Evolutionary conservation across 2,113 vertebrate genomes (phyloP).

Genomic region (Cyanistes caeruleus): DNA sequence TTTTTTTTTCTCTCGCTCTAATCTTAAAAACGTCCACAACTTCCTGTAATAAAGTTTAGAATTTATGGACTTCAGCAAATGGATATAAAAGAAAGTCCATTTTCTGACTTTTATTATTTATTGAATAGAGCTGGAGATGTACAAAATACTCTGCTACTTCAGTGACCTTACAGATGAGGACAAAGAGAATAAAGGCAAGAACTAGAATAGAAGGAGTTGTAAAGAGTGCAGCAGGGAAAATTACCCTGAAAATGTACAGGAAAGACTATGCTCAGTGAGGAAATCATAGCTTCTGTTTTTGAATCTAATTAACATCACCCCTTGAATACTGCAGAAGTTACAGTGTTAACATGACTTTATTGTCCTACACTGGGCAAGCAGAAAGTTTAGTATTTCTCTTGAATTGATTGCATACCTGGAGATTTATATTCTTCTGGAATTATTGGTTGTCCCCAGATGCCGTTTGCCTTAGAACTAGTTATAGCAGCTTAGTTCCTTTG

Average conservation of each 20-base stretch:
- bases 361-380: background rate
- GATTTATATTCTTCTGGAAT: background rate
- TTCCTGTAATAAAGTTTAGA: background rate
- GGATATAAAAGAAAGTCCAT: background rate
- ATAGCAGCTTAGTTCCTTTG: background rate
- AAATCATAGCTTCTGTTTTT: background rate
- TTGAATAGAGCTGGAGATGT: background rate
- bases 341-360: background rate
- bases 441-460: background rate
- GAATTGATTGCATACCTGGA: background rate
- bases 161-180: background rate
- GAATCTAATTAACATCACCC: background rate
- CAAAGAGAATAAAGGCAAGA: background rate
- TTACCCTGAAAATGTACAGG: background rate
- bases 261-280: background rate
- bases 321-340: background rate
- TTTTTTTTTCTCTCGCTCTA: background rate
- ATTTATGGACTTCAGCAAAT: background rate
- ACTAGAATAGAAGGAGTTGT: background rate
- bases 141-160: background rate
- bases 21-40: background rate
- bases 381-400: background rate
- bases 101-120: background rate
- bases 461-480: background rate
- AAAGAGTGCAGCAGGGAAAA: background rate